Conservation (phyloP, 2,797 vertebrate genomes). For the Pangasius macronema region DNA sequence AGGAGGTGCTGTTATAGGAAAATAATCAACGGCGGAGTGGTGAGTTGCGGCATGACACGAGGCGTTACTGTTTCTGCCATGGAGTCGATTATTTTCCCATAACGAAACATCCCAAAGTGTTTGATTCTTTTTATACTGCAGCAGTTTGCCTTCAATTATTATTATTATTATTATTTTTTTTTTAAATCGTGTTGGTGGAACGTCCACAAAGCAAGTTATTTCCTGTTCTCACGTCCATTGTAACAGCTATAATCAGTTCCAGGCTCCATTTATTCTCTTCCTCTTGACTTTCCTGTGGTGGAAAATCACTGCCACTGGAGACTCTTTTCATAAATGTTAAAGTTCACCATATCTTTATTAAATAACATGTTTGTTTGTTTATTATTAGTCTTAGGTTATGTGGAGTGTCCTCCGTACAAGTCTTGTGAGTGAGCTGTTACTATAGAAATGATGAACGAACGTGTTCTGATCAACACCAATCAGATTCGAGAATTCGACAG, state of each 20-base stretch:
- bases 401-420: not conserved
- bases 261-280: not conserved
- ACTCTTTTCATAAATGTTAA: not conserved
- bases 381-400: not conserved
- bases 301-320: not conserved
- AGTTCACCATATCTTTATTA: not conserved
- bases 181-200: not conserved
- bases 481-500: not conserved
- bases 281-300: not conserved
- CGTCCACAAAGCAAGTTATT: not conserved
- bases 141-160: not conserved
- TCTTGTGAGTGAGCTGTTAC: not conserved
- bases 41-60: not conserved
- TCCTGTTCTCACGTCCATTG: not conserved
- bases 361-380: not conserved
- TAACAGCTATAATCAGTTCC: not conserved
- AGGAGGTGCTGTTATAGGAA: not conserved
- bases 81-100: not conserved
- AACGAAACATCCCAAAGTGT: not conserved
- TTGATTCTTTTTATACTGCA: not conserved
- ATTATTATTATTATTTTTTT: not conserved
- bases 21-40: not conserved
- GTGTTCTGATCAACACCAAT: not conserved
- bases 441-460: not conserved
- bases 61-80: not conserved